phyloP scores from a whole-genome alignment of 2,888 invertebrate species.

The Nephrocerus scutellatus region DNA sequence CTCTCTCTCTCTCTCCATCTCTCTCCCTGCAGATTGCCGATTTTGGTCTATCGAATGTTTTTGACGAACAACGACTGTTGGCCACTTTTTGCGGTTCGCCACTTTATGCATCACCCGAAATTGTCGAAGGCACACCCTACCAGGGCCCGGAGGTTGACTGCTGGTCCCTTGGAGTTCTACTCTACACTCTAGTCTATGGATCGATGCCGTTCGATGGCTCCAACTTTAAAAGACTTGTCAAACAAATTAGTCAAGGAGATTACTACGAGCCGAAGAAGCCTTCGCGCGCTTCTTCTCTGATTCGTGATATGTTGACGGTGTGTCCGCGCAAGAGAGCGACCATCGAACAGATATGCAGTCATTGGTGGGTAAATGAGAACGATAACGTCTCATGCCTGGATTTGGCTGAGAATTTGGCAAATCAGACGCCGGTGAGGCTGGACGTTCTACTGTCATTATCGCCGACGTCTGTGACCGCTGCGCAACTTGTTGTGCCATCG shows the following conservation, averaged over 20 bases:
- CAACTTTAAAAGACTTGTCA: slow-evolving; percentile 92
- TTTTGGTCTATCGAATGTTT: slow-evolving; percentile 97
- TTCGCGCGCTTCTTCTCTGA: slow-evolving; percentile 89
- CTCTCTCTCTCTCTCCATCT: slow-evolving; percentile 1
- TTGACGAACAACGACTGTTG: slow-evolving; percentile 76
- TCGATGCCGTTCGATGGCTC: slow-evolving; percentile 99
- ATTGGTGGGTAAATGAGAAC: slow-evolving; percentile 94
- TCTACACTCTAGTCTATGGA: slow-evolving; percentile 97
- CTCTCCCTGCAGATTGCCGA: slow-evolving; percentile 76
- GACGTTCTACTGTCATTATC: slow-evolving; percentile 80
- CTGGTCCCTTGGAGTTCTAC: slow-evolving; percentile 92
- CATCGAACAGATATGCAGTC: slow-evolving; percentile 88
- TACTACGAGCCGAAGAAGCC: slow-evolving; percentile 94
- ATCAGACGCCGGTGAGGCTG: slow-evolving; percentile 82
- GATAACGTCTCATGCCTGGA: slow-evolving; percentile 76
- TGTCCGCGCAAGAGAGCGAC: slow-evolving; percentile 83
- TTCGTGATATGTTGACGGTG: slow-evolving; percentile 90
- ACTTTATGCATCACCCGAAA: slow-evolving; percentile 94
- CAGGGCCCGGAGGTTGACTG: slow-evolving; percentile 94
- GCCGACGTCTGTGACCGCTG: slow-evolving; percentile 69
- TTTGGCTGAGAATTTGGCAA: slow-evolving; percentile 79
- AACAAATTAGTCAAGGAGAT: slow-evolving; percentile 94
- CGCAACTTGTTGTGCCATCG: slow-evolving; percentile 64
- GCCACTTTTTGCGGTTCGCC: slow-evolving; percentile 96
- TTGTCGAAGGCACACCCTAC: slow-evolving; percentile 93